These are phyloP conservation scores for Oreortyx pictus DNA, from an alignment of 2,797 vertebrate genomes.

Conservation along the genomic window DNA sequence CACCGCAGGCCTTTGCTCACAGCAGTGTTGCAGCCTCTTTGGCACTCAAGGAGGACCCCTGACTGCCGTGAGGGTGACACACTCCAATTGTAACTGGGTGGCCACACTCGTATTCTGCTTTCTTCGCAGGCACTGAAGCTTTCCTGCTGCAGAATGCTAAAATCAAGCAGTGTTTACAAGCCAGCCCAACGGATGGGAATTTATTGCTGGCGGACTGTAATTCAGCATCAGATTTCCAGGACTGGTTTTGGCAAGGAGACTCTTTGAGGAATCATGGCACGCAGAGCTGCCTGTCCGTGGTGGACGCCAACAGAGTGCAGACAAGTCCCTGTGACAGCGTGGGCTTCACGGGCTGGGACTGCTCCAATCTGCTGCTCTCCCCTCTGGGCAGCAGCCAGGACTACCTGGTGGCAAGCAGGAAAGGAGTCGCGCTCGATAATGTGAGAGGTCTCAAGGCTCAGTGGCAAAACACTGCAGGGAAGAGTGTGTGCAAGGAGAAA, in stretches of 20 bases:
- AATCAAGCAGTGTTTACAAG: constrained; percentile 30
- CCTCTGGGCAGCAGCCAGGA: neutral
- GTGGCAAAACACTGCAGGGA: neutral
- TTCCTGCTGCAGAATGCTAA: constrained; percentile 30
- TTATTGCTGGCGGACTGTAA: constrained; percentile 11
- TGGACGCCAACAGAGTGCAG: neutral
- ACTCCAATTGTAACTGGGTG: neutral
- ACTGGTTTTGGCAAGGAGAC: constrained; percentile 19
- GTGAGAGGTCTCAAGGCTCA: neutral
- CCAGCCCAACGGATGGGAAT: neutral
- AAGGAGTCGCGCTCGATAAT: fast-evolving
- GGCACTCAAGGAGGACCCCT: neutral
- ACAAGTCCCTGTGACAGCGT: neutral
- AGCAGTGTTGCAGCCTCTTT: neutral
- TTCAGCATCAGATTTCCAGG: neutral
- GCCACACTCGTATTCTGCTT: neutral
- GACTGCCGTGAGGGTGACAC: neutral
- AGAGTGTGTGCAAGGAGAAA: neutral
- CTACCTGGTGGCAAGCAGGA: constrained; percentile 25
- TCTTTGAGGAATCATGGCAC: neutral
- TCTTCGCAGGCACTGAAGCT: neutral
- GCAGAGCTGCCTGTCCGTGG: neutral
- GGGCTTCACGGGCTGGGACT: neutral
- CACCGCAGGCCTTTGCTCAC: neutral
- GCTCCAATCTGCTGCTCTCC: neutral